These are phyloP conservation scores for Crotalus viridis DNA, from an alignment of 2,113 vertebrate genomes.

Conservation along the genomic window DNA sequence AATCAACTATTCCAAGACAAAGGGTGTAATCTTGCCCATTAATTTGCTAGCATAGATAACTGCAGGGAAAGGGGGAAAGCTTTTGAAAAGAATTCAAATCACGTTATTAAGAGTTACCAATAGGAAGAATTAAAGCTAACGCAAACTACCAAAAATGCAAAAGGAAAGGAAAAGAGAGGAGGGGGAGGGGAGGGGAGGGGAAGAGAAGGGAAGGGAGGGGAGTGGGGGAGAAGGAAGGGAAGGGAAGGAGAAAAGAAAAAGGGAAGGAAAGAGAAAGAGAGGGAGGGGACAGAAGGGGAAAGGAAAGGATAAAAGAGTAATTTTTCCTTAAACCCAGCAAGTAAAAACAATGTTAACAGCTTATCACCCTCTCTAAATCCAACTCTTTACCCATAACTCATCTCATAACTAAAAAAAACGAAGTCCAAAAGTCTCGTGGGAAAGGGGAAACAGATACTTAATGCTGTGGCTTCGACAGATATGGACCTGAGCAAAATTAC, in stretches of 20 bases:
- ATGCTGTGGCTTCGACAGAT: not conserved
- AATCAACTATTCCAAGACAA: conserved; percentile 22
- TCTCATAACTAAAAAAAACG: not conserved
- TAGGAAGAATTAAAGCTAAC: not conserved
- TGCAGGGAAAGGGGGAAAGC: not conserved
- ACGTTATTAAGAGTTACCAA: not conserved
- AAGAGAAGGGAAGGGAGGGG: no score
- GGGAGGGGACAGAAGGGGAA: no score
- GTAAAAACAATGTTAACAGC: not conserved
- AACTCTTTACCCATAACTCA: not conserved
- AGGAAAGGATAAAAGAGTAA: no score
- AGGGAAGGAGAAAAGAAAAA: no score
- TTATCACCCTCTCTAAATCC: not conserved
- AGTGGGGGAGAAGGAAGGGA: no score
- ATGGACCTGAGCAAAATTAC: not conserved
- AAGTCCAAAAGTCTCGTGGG: not conserved
- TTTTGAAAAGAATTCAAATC: not conserved
- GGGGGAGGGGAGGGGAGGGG: no score
- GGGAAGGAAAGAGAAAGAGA: no score
- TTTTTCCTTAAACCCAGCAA: not conserved
- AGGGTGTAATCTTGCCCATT: not conserved
- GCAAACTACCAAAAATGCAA: not conserved
- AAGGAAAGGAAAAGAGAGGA: not conserved
- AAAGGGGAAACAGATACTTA: not conserved
- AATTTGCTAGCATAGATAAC: not conserved